Evolutionary conservation across 2,888 invertebrate genomes (phyloP), one percentile per base, ranked within the genome.

Genomic region (Hanleya hanleyi): DNA sequence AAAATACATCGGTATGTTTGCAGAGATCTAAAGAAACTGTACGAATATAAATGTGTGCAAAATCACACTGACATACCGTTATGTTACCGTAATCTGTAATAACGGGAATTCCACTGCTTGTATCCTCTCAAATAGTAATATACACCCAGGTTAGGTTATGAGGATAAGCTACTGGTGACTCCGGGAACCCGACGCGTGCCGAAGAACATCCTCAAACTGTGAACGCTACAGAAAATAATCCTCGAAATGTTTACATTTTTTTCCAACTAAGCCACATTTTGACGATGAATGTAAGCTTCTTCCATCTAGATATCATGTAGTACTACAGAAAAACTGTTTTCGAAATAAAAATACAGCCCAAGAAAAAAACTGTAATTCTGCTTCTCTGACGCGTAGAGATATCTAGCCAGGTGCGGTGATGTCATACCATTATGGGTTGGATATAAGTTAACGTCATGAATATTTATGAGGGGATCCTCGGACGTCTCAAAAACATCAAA

Each of bases 121-220:
- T 57, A 29, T 29, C 18, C 47, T 22, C 47, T 47, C 47, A 47
- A 29, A 1, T 22, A 51, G 2, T 57, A 57, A 29, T 29, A 57
- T 57, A 22, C 57, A 57, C 57, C 57, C 57, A 57, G 57, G 57
- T 32, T 57, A 22, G 57, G 22, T 57, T 57, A 57, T 26, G 57
- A 57, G 22, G 57, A 15, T 26, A 57, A 57, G 78, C 80, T 80
- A 80, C 84, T 77, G 82, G 79, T 82, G 82, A 82, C 77, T 82
- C 80, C 81, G 77, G 81, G 84, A 82, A 82, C 82, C 83, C 84
- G 82, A 83, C 83, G 83, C 82, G 78, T 82, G 78, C 82, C 82
- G 79, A 80, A 79, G 77, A 73, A 80, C 78, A 61, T 50, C 41
- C 57, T 57, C 51, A 38, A 26, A 29, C 29, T 49, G 33, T 29